Percentiles rank a stretch among this genome's conserved stretches.
Conservation (phyloP, 2,888 invertebrate genomes). For the Cryptophagus acutangulus region DNA sequence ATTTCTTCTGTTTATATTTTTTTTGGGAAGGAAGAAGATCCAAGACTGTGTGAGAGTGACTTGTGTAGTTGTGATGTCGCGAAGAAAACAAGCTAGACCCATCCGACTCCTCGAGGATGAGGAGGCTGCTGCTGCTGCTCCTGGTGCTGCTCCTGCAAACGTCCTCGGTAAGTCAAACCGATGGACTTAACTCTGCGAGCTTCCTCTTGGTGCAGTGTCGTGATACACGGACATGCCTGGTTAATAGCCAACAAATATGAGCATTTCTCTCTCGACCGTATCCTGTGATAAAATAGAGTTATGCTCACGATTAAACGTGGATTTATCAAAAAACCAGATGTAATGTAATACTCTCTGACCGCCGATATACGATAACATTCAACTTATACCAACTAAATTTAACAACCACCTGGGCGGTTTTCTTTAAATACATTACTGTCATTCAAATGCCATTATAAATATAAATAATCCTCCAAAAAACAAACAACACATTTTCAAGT, state of each 20-base stretch:
- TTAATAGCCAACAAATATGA: constrained; percentile 9
- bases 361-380: constrained; percentile 32
- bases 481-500: background rate
- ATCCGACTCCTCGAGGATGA: constrained; percentile 52
- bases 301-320: constrained; percentile 35
- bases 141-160: constrained; percentile 28
- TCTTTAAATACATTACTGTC: constrained; percentile 24
- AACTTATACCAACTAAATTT: constrained; percentile 23
- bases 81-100: constrained; percentile 54
- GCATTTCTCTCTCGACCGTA: constrained; percentile 6
- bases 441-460: constrained; percentile 10
- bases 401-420: constrained; percentile 32
- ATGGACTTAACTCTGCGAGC: constrained; percentile 18
- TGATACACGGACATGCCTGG: constrained; percentile 8
- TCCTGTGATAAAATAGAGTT: constrained; percentile 28
- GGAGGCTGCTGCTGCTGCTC: constrained; percentile 33
- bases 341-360: constrained; percentile 36
- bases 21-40: too few species aligned
- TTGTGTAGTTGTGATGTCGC: constrained; percentile 48
- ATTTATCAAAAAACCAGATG: constrained; percentile 40
- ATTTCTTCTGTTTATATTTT: background rate
- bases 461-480: constrained; percentile 3
- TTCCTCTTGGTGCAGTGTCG: constrained; percentile 3
- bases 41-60: constrained; percentile 39
- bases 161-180: constrained; percentile 37